Conservation (phyloP, 2,113 vertebrate species). For the Caranx melampygus region DNA sequence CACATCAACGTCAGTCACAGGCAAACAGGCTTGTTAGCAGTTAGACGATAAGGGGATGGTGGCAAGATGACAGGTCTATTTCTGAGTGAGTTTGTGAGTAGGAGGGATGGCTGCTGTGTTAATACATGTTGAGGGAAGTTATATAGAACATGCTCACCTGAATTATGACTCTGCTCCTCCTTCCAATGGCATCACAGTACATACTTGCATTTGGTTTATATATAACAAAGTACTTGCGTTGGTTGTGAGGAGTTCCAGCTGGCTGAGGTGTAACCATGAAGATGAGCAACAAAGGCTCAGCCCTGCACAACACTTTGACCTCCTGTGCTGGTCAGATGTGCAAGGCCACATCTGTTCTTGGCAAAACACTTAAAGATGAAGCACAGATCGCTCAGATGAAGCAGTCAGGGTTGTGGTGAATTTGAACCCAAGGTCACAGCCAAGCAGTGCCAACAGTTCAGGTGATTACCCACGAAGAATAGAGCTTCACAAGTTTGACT, state of each 20-base stretch:
- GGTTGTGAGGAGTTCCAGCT: background rate
- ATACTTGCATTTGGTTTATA: background rate
- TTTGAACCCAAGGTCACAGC: background rate
- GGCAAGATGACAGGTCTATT: conserved; percentile 76
- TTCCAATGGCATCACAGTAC: background rate
- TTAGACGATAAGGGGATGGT: conserved; percentile 75
- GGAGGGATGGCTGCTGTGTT: conserved; percentile 51
- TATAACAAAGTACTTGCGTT: background rate
- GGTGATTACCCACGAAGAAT: background rate
- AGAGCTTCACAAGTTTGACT: background rate
- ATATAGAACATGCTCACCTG: conserved; percentile 50
- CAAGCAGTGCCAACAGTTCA: background rate
- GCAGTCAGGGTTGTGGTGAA: background rate
- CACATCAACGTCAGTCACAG: conserved; percentile 82
- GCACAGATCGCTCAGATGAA: background rate
- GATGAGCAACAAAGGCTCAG: background rate
- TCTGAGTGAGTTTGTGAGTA: conserved; percentile 64
- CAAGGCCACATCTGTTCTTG: conserved; percentile 10
- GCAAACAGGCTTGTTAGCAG: conserved; percentile 82
- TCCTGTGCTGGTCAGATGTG: background rate
- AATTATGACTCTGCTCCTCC: conserved; percentile 24
- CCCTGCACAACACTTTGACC: background rate
- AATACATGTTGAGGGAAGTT: conserved; percentile 51
- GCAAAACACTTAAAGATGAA: background rate
- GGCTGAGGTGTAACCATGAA: conserved; percentile 3